phyloP scores from a whole-genome alignment of 2,797 vertebrate species.

The Apodemus agrarius region DNA sequence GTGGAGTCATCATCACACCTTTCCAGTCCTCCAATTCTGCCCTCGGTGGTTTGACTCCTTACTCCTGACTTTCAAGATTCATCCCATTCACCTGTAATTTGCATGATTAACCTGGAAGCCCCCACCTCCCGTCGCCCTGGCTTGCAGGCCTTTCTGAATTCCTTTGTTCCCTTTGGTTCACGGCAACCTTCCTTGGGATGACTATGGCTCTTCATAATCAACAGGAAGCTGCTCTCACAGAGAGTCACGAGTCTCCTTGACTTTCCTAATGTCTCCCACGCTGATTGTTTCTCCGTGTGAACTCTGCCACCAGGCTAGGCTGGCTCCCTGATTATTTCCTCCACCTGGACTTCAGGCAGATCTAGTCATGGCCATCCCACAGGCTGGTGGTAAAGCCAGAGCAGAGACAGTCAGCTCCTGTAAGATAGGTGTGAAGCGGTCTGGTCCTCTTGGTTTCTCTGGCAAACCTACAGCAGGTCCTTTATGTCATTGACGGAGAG shows the following conservation, averaged over 20 bases:
- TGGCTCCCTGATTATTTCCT: constrained; percentile 25
- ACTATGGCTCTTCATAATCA: neutral
- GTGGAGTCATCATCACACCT: too few relatives aligned
- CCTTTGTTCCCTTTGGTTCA: neutral
- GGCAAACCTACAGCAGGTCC: neutral
- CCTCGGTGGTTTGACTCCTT: neutral
- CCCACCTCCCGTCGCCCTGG: neutral
- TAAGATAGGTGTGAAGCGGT: neutral
- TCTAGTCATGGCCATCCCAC: neutral
- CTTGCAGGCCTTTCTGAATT: neutral
- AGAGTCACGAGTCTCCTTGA: neutral
- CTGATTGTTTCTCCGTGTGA: neutral
- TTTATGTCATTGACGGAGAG: neutral
- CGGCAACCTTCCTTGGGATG: neutral
- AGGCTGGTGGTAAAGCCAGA: neutral
- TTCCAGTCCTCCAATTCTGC: neutral
- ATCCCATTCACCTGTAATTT: neutral
- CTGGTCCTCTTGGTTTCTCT: neutral
- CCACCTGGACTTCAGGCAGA: neutral
- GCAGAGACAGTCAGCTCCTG: neutral
- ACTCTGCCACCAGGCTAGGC: neutral
- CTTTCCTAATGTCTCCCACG: neutral
- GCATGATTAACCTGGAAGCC: neutral
- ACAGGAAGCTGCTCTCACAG: neutral
- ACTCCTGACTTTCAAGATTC: neutral